These are phyloP conservation scores for Barbus barbus DNA, from an alignment of 2,113 vertebrate genomes.

Conservation along the genomic window DNA sequence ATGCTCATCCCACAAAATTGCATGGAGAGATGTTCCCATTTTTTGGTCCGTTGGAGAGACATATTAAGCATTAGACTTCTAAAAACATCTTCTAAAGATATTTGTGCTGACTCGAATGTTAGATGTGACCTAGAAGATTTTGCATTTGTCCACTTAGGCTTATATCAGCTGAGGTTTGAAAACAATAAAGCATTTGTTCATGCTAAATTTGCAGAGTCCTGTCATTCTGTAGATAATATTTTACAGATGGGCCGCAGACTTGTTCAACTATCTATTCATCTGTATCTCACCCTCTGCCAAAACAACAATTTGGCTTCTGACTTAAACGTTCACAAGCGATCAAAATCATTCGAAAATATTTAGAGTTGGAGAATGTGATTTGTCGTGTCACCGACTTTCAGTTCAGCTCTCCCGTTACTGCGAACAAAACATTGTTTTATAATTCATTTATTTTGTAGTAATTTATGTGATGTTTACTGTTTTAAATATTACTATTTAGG, in stretches of 20 bases:
- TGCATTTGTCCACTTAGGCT: background rate
- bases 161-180: constrained; percentile 11
- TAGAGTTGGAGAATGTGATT: background rate
- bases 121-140: background rate
- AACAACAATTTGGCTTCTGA: background rate
- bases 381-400: background rate
- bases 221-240: constrained; percentile 11
- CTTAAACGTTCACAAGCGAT: background rate
- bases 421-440: background rate
- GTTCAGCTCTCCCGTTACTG: background rate
- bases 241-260: constrained; percentile 21
- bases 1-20: constrained; percentile 45
- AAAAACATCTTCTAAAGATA: constrained; percentile 8
- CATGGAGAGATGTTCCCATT: constrained; percentile 41
- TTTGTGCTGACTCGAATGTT: background rate
- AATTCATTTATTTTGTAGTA: background rate
- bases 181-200: constrained; percentile 14
- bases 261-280: constrained; percentile 25
- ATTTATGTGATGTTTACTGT: no score
- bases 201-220: background rate
- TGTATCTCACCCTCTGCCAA: background rate
- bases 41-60: constrained; percentile 39
- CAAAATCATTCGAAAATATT: constrained; percentile 12
- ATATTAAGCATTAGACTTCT: constrained; percentile 39
- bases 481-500: no score